phyloP scores from a whole-genome alignment of 2,888 invertebrate genomes.

The Ptycholaimellus sp. region DNA sequence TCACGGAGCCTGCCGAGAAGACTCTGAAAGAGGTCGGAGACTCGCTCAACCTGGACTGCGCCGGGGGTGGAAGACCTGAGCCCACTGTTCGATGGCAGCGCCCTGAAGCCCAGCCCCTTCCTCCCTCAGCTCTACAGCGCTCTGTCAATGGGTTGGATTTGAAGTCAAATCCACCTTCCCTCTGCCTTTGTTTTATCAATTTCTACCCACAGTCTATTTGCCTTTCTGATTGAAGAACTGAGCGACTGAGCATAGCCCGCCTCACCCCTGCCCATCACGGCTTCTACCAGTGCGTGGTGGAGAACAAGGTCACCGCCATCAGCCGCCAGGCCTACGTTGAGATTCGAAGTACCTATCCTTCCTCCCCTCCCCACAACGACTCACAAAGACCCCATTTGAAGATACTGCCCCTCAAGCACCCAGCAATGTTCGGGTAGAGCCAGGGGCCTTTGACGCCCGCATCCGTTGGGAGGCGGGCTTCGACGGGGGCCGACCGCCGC shows the following conservation, averaged over 20 bases:
- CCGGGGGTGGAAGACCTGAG: not conserved
- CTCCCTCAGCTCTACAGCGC: not conserved
- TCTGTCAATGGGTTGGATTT: not conserved
- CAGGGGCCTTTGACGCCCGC: not conserved
- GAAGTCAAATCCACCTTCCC: too few relatives aligned
- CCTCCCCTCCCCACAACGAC: too few relatives aligned
- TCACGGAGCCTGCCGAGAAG: not conserved
- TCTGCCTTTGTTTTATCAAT: too few relatives aligned
- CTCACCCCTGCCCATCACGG: conserved; percentile 15
- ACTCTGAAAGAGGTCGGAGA: not conserved
- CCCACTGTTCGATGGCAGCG: not conserved
- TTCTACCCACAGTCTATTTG: not conserved
- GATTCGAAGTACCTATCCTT: too few relatives aligned
- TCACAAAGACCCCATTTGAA: too few relatives aligned
- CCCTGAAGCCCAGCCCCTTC: not conserved
- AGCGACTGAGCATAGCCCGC: conserved; percentile 10
- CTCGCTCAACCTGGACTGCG: not conserved
- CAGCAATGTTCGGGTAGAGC: not conserved
- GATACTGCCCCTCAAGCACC: not conserved
- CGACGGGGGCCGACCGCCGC: not conserved
- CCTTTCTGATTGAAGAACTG: too few relatives aligned
- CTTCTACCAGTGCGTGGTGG: conserved; percentile 16
- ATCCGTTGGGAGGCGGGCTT: not conserved
- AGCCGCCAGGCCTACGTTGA: conserved; percentile 5
- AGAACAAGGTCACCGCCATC: conserved; percentile 14